Evolutionary conservation across 2,888 invertebrate genomes (phyloP), one percentile per base, ranked within the genome.

Genomic region (Molanna angustata): DNA sequence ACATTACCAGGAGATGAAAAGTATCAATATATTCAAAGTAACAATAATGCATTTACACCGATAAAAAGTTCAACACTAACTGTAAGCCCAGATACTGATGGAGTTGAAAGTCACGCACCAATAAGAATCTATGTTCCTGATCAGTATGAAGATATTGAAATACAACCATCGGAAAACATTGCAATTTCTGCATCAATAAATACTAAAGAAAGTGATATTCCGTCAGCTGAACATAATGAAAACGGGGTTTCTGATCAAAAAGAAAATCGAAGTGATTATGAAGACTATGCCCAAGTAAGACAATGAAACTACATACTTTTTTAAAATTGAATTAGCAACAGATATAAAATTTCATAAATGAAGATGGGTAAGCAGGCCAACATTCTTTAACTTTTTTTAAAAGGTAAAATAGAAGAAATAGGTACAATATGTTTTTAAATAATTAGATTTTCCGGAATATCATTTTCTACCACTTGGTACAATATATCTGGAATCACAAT

Each of bases 41-140:
- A 69, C 1, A 61, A 58, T 1, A 64, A 64, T 48, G 71, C 72
- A 54, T 59, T 73, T 16, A 72, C 69, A 55, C 68, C 71, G 22
- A 54, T 71, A 3, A 56, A 66, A 19, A 72, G 71, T n/a, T 65
- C 69, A 1, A 71, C 73, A 1, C 73, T 74, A 54, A 64, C 69
- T 22, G 21, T 44, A 21, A 72, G 74, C 62, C 65, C 71, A 47
- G 68, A 76, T 53, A 65, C 72, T 45, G 72, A 73, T 49, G 71
- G 72, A 52, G 73, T 73, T 32, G 75, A 74, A 4, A 74, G 75
- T 14, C 37, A 62, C 57, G 75, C 78, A 3, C 72, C 79, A 18
- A 67, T 81, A 60, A 73, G 78, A 61, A 80, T 82, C 64, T 82
- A 79, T 60, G 80, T 72, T 1, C 66, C 71, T 9, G 70, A 71